Evolutionary conservation across 2,888 invertebrate genomes (phyloP).

Genomic region (Acanthosoma haemorrhoidale): DNA sequence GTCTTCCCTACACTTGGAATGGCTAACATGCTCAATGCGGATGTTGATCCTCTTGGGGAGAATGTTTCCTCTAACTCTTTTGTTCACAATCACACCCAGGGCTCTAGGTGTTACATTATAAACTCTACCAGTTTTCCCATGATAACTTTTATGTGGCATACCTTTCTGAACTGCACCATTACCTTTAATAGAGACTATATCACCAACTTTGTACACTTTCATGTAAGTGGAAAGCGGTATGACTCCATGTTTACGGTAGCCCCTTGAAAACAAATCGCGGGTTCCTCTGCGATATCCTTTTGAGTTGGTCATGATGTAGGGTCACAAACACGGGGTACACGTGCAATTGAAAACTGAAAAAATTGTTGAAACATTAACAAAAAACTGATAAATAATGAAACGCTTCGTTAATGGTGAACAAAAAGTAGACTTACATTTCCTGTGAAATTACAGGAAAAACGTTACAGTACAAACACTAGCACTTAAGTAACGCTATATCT

Average conservation of each 20-base stretch:
- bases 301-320: constrained; percentile 91
- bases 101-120: constrained; percentile 98
- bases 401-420: too few relatives aligned
- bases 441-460: too few relatives aligned
- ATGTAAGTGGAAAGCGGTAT: constrained; percentile 95
- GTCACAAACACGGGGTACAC: neutral
- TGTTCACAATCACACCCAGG: constrained; percentile 97
- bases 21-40: constrained; percentile 94
- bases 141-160: constrained; percentile 99
- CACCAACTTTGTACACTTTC: constrained; percentile 96
- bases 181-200: constrained; percentile 98
- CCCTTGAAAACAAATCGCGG: constrained; percentile 94
- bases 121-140: constrained; percentile 96
- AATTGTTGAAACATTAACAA: too few relatives aligned
- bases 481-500: too few relatives aligned
- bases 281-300: constrained; percentile 99
- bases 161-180: constrained; percentile 99
- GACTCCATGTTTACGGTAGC: constrained; percentile 91
- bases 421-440: too few relatives aligned
- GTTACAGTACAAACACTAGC: too few relatives aligned
- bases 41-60: constrained; percentile 93
- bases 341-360: neutral
- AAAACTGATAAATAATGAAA: too few relatives aligned
- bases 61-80: constrained; percentile 89
- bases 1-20: constrained; percentile 95